Evolutionary conservation across 2,113 vertebrate genomes (phyloP), one percentile per base, ranked within the genome.

Genomic region (Atherinomorus stipes): DNA sequence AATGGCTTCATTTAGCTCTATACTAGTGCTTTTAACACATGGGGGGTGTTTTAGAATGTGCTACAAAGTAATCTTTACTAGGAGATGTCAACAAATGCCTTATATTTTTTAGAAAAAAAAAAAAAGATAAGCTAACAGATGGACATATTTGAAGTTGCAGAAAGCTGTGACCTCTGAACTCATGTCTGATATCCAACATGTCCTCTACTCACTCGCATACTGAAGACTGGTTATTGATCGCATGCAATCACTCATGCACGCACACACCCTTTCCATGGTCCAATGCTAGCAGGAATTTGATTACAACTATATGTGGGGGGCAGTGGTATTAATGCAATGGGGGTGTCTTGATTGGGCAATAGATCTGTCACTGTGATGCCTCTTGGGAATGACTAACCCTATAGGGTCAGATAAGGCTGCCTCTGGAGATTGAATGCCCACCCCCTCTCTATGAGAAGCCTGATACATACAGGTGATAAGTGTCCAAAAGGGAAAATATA

Each of bases 351-450:
- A 89, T 83, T 77, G 82, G 78, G 61, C 62, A 26, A 59, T 85
- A 81, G 68, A 89, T 84, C 74, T 81, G 88, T 85, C 84, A 83
- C 21, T n/a, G 26, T 40, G 68, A 65, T 34, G 65, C 64, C 89
- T 78, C 84, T 0, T n/a, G 85, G 81, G 88, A 84, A 59, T 68
- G 75, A 78, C 68, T 22, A 64, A 50, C 56, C 68, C 69, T 8
- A 16, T 50, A 4, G 61, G 71, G 58, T 67, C 73, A 75, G 80
- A 81, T 76, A 57, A 85, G 47, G 19, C 66, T 38, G 58, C 19
- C 73, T 49, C 62, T 52, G 51, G 76, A 84, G 80, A 75, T n/a
- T n/a, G 63, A 77, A 53, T 28, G 53, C 31, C 31, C 31, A 19
- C 44, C 63, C 65, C 26, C 44, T 2, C 34, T 11, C 49, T 66